phyloP scores from a whole-genome alignment of 2,113 vertebrate species.

The Amia ocellicauda region DNA sequence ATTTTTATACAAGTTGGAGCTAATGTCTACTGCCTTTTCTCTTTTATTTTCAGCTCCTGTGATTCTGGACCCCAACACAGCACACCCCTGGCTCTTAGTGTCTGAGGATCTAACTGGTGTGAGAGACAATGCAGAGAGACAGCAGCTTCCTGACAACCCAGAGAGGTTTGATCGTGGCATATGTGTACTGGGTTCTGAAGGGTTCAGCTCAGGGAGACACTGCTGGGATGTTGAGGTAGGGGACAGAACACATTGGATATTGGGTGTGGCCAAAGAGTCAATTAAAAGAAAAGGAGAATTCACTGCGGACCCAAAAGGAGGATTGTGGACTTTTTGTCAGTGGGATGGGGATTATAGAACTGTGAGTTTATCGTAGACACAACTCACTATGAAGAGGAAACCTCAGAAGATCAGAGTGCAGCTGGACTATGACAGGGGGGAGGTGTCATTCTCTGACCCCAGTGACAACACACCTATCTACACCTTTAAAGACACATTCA shows the following conservation, averaged over 20 bases:
- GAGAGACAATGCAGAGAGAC: constrained; percentile 47
- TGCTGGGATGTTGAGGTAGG: constrained; percentile 58
- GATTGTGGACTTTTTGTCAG: constrained; percentile 57
- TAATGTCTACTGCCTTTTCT: constrained; percentile 21
- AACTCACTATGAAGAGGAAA: constrained; percentile 44
- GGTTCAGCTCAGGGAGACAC: constrained; percentile 46
- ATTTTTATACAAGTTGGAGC: not conserved
- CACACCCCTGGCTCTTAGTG: constrained; percentile 57
- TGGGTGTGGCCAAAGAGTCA: constrained; percentile 54
- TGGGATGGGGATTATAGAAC: constrained; percentile 63
- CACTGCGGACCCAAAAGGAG: constrained; percentile 48
- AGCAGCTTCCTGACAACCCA: constrained; percentile 51
- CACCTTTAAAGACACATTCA: constrained; percentile 55
- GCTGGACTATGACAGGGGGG: constrained; percentile 53
- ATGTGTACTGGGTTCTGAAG: constrained; percentile 43
- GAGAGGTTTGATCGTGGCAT: constrained; percentile 56
- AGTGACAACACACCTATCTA: constrained; percentile 43
- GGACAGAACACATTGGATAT: constrained; percentile 51
- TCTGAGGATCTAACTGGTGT: constrained; percentile 52
- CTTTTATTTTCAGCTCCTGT: constrained; percentile 47
- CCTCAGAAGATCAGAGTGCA: constrained; percentile 47
- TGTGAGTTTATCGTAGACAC: constrained; percentile 50
- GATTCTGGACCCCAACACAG: constrained; percentile 59
- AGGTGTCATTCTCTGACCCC: constrained; percentile 46
- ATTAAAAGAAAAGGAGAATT: constrained; percentile 52